Base-by-base conservation (phyloP, 2,113 vertebrate species). In the Eubucco bourcierii region DNA sequence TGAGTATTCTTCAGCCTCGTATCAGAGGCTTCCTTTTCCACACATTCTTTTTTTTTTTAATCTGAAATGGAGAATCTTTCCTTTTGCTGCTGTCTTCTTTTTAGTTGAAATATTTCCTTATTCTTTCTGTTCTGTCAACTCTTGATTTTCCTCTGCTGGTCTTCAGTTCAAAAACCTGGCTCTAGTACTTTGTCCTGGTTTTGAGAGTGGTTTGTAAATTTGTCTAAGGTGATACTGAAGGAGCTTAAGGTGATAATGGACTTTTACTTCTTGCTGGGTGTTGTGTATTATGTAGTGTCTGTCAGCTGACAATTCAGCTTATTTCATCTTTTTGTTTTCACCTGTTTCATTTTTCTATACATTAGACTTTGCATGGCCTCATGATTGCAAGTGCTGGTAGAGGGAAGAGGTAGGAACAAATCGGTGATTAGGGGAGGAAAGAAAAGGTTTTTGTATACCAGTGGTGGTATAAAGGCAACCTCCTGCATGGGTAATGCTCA, bases 301-400 rank as follows among this genome's bases (percentile, higher is more conserved):
- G 41, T 46, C 15, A 75, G 25, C 46, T 90, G 46, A 56, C 77
- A 79, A 66, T 28, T 66, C 23, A 9, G 5, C 68, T 66, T 29
- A 7, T 52, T 66, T 86, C 11, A 24, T 17, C 5, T 2, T 79
- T 80, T 59, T 59, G 4, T 47, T 88, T 50, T 20, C 47, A 18
- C 15, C 15, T 27, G 25, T 78, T 73, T 63, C 1, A 47, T 41
- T 63, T 55, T 92, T 39, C 19, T 6, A 39, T 71, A 7, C 61
- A 11, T 61, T 37, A 7, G 25, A 10, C 5, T 55, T 25, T 20
- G 33, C 0, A 2, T 47, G 21, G 11, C 15, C 2, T 5, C 12
- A 11, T 39, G 46, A 24, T 52, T 56, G 6, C 27, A 61, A 9
- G 9, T 41, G n/a, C n/a, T 73, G 73, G 7, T 34, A 37, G 55